A percentile compares a stretch with the other conserved stretches of the same genome.
Conservation (phyloP, 2,888 invertebrate species). For the Charanyca ferruginea region DNA sequence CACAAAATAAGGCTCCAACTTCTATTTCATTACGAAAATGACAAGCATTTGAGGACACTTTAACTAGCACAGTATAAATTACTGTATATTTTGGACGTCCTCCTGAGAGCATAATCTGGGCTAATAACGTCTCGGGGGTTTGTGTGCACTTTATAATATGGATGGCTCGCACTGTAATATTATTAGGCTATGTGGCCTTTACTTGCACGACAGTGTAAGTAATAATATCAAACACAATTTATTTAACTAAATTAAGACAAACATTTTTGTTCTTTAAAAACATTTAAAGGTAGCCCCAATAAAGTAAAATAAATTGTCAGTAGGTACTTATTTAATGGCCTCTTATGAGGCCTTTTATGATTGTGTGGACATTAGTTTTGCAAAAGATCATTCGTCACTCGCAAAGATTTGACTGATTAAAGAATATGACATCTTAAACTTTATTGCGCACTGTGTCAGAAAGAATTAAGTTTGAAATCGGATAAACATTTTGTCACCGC, state of each 20-base stretch:
- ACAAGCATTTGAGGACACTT: conserved; percentile 8
- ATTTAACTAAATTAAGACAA: not conserved
- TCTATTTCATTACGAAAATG: conserved; percentile 23
- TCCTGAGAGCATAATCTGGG: conserved; percentile 30
- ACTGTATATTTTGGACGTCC: conserved; percentile 17
- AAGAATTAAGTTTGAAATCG: no score
- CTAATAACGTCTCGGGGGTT: conserved; percentile 45
- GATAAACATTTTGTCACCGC: no score
- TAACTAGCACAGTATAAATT: conserved; percentile 27
- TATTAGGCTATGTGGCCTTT: conserved; percentile 22
- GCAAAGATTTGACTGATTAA: no score
- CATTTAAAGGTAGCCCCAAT: no score
- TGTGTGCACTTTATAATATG: conserved; percentile 47
- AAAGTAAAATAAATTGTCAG: no score
- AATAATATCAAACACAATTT: not conserved
- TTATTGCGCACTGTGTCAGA: no score
- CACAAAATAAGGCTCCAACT: not conserved
- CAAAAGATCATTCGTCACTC: no score
- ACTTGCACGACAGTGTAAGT: conserved; percentile 30
- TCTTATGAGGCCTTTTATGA: no score
- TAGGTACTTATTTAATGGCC: no score
- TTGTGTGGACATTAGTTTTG: no score
- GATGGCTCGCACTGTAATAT: conserved; percentile 43
- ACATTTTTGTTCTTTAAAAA: no score
- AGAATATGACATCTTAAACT: no score